Evolutionary conservation across 1,140 invertebrate genomes (phyloP), one percentile per base, ranked within the genome.

Genomic region (Ptiloglossa arizonensis): DNA sequence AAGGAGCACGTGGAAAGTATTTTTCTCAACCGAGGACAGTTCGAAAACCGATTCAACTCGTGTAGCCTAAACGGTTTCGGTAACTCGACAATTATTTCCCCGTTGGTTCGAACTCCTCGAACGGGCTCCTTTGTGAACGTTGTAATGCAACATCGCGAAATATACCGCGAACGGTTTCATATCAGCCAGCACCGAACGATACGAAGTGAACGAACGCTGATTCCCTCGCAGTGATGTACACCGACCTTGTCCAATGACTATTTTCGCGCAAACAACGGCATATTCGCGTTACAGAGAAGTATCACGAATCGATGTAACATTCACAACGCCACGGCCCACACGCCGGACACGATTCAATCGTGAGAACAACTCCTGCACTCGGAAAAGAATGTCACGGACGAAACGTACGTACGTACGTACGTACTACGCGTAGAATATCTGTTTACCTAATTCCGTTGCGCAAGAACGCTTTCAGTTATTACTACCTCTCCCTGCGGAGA

Each of bases 321-420:
- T 72, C 17, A 72, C 11, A 63, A 52, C 59, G 13, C 17, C 41
- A 24, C 70, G 27, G 57, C 70, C 70, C 70, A 72, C 70, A 32
- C 70, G 59, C 38, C 57, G 35, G 17, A 24, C 46, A 9, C 24
- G 70, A 72, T 72, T 63, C n/a, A 72, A 63, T 72, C 70, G 59
- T 63, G 70, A 48, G 59, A 72, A 63, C 70, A 63, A 15, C 46
- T 29, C 22, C 17, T 29, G 11, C 57, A 5, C 57, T 50, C 22
- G 41, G 15, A 6, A 72, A 72, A 72, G 70, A 72, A 72, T 72
- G 70, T 72, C 70, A 72, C 13, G 70, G 70, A 72, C 70, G 22
- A 38, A 72, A 63, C 59, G 32, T 52, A 72, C 57, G 59, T 72
- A 63, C 57, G 27, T 63, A 63, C 59, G 32, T 52, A 72, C 57